These are phyloP conservation scores for Acrobasis repandana DNA, from an alignment of 2,888 invertebrate species.

Conservation along the genomic window DNA sequence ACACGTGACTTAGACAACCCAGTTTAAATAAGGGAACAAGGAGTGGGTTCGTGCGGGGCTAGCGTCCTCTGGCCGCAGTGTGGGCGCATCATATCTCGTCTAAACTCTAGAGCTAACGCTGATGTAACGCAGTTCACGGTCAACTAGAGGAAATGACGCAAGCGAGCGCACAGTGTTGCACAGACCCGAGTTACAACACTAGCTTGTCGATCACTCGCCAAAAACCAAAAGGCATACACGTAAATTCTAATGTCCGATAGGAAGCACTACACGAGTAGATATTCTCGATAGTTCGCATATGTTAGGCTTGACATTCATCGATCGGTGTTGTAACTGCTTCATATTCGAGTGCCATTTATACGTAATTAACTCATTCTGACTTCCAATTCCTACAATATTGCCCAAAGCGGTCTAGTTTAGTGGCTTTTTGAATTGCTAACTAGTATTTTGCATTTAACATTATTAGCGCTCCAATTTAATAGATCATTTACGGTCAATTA, in stretches of 20 bases:
- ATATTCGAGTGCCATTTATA: constrained; percentile 37
- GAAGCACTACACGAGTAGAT: too few species aligned
- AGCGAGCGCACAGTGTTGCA: constrained; percentile 57
- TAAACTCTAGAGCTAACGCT: constrained; percentile 65
- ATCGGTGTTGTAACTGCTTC: constrained; percentile 32
- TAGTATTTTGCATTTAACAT: constrained; percentile 17
- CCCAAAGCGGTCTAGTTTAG: constrained; percentile 17
- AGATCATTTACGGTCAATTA: constrained; percentile 5
- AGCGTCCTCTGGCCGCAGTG: constrained; percentile 50
- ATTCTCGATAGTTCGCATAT: constrained; percentile 28
- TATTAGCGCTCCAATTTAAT: constrained; percentile 4
- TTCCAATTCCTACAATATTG: constrained; percentile 17
- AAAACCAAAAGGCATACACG: constrained; percentile 60
- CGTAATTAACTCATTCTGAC: constrained; percentile 32
- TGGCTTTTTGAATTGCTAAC: constrained; percentile 14
- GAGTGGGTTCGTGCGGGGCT: constrained; percentile 36
- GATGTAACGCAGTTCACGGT: constrained; percentile 80
- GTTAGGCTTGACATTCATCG: constrained; percentile 39
- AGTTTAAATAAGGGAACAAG: constrained; percentile 17
- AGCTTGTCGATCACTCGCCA: constrained; percentile 36
- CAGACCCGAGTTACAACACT: constrained; percentile 59
- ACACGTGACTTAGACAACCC: constrained; percentile 15
- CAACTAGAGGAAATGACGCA: constrained; percentile 80
- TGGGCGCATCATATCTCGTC: constrained; percentile 69
- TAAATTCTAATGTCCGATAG: constrained; percentile 32